A percentile compares a stretch with the other conserved stretches of the same genome.
phyloP scores from a whole-genome alignment of 1,140 invertebrate genomes.

The Paracyclopina nana region DNA sequence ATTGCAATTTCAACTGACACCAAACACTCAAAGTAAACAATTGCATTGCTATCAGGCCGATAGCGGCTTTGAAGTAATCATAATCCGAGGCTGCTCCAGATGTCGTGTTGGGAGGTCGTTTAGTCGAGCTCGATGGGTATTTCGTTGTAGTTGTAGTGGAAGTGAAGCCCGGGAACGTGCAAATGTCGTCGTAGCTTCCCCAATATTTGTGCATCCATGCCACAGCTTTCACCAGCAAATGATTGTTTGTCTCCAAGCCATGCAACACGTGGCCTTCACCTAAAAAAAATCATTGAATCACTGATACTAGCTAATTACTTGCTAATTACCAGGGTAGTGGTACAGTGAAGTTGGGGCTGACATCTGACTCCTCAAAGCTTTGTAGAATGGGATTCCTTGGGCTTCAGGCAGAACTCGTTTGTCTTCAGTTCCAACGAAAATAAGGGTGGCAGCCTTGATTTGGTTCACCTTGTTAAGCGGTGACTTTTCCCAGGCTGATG shows the following conservation, averaged over 20 bases:
- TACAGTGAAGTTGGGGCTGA: neutral
- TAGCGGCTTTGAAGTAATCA: neutral
- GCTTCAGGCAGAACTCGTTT: too few relatives aligned
- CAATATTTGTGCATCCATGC: neutral
- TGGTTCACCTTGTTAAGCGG: neutral
- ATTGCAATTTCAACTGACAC: neutral
- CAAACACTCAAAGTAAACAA: neutral
- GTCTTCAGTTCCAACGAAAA: neutral
- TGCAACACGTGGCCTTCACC: neutral
- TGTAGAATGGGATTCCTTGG: neutral
- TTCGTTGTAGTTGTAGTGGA: neutral
- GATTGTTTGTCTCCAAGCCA: neutral
- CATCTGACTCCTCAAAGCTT: neutral
- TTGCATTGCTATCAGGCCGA: neutral
- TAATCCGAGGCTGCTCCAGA: neutral
- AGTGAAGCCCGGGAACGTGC: neutral
- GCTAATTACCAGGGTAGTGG: too few relatives aligned
- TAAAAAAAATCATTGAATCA: too few relatives aligned
- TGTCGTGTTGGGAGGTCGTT: neutral
- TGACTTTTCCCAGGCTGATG: slow-evolving; percentile 1
- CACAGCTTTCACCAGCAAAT: neutral
- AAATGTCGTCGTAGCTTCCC: too few relatives aligned
- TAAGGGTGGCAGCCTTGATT: neutral
- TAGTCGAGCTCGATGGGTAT: neutral
- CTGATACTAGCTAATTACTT: too few relatives aligned